Base-by-base conservation (phyloP, 1,140 invertebrate genomes). In the Brachionus plicatilis region DNA sequence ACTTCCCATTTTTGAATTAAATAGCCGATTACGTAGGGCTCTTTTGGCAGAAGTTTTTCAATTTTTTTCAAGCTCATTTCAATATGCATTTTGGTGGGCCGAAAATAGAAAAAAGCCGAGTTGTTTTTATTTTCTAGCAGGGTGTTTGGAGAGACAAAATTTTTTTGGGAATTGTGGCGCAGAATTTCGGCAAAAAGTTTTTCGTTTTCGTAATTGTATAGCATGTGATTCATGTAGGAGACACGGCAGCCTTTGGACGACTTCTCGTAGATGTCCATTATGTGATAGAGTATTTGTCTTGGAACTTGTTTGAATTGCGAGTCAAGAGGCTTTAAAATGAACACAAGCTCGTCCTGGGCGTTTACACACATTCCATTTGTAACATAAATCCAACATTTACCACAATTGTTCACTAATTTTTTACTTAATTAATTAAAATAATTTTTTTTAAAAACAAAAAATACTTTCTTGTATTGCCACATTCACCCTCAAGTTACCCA, bases 1-100 rank as follows among this genome's bases (percentile, higher is more conserved):
- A 93, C 93, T 90, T 95, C 94, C 92, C 93, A 94, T 91, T 93
- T 93, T 87, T 95, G 94, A 56, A 96, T 92, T 41, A 96, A 91
- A 85, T 96, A 91, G 1, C 92, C 94, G 85, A 96, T 92, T 20
- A 96, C 88, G 88, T 93, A 95, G 0, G 94, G 94, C 78, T 93
- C 91, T 17, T 92, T 90, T 1, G 95, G 95, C 75, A 94, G 88
- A 2, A 85, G 20, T 14, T 83, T 47, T 83, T 92, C 89, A 2
- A 96, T 90, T 87, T 94, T 93, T 85, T 94, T 93, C 66, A 95
- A 89, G 90, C 94, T 95, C 86, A 20, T 24, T 9, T 66, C 17
- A 33, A 83, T 0, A 86, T 96, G 94, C 33, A 41, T 20, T 43
- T 72, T 72, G 88, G 94, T 93, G 20, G 94, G 93, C 79, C 93